phyloP scores from a whole-genome alignment of 1,140 invertebrate genomes.

The Rhizoglyphus robini region DNA sequence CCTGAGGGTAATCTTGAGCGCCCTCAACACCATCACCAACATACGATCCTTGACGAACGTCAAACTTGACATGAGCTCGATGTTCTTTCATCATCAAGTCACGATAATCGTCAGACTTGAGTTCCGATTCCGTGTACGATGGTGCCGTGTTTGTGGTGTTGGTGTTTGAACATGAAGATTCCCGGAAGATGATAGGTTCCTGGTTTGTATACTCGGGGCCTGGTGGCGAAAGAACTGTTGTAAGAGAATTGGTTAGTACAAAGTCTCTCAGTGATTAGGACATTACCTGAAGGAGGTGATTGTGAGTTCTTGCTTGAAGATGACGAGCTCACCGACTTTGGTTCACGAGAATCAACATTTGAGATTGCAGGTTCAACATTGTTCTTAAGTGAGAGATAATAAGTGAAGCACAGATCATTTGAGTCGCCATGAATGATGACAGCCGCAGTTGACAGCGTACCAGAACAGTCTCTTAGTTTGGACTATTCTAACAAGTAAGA shows the following conservation, averaged over 20 bases:
- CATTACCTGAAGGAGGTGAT: too few species aligned
- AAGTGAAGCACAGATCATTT: conserved; percentile 6
- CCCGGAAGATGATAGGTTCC: too few species aligned
- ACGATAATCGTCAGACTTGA: conserved; percentile 3
- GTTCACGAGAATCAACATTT: neutral
- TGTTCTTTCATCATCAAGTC: neutral
- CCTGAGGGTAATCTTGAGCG: too few species aligned
- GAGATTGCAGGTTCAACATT: neutral
- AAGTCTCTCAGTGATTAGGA: neutral
- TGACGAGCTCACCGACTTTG: neutral
- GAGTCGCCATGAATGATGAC: neutral
- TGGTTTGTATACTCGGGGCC: neutral
- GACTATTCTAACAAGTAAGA: too few species aligned
- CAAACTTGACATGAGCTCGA: too few species aligned
- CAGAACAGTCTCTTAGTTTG: too few species aligned
- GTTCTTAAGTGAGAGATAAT: neutral
- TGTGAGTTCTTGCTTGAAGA: too few species aligned
- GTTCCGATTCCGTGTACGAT: neutral
- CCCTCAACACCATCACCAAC: too few species aligned
- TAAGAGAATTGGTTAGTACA: neutral
- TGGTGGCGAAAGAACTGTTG: neutral
- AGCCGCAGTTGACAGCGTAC: neutral
- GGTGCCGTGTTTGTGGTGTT: neutral
- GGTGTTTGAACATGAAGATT: neutral
- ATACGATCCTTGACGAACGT: too few species aligned